phyloP scores from a whole-genome alignment of 2,113 vertebrate genomes.

The Lophotis ruficrista region DNA sequence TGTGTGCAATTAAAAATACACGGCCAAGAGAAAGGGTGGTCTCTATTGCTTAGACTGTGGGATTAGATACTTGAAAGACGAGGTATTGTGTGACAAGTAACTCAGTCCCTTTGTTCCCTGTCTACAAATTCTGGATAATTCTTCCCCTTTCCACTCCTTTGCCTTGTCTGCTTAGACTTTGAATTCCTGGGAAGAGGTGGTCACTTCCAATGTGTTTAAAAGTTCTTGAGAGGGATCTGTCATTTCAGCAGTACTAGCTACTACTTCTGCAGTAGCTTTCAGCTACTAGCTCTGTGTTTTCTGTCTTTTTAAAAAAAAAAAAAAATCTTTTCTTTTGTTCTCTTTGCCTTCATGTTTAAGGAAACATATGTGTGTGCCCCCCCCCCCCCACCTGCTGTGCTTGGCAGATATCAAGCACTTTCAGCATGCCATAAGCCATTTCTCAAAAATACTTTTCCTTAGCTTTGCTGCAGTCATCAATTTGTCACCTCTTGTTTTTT shows the following conservation, averaged over 20 bases:
- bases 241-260: not conserved
- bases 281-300: not conserved
- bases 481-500: not conserved
- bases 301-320: too few relatives aligned
- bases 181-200: not conserved
- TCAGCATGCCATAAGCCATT: not conserved
- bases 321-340: not conserved
- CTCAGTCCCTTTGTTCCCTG: not conserved
- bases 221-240: not conserved
- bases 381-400: not conserved
- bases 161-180: not conserved
- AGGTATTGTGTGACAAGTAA: not conserved
- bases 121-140: not conserved
- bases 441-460: not conserved
- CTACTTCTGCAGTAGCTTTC: not conserved
- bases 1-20: not conserved
- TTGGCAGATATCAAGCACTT: not conserved
- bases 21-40: constrained; percentile 1
- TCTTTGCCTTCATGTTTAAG: not conserved
- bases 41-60: not conserved
- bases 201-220: not conserved
- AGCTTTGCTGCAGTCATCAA: not conserved
- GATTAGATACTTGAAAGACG: not conserved
- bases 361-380: not conserved
- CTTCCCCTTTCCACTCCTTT: not conserved